Evolutionary conservation across 2,888 invertebrate species (phyloP).

Genomic region (Belgica antarctica): DNA sequence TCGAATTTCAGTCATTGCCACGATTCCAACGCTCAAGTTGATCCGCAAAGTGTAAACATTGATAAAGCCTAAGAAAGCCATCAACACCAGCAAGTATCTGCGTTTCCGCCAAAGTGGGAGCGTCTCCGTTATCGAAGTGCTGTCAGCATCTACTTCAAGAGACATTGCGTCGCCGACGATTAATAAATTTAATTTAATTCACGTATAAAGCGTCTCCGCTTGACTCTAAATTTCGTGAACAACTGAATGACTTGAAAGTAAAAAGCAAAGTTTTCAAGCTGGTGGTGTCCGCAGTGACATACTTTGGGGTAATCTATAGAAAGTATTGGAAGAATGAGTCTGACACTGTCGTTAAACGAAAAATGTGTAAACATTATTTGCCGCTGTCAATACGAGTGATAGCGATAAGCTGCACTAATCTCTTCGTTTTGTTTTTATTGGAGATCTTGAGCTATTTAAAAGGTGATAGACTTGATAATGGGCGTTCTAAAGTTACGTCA

Average conservation of each 20-base stretch:
- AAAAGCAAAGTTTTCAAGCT: too few relatives aligned
- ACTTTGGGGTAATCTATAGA: too few relatives aligned
- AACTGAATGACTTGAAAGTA: too few relatives aligned
- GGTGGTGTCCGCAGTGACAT: too few relatives aligned
- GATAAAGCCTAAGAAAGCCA: constrained; percentile 82
- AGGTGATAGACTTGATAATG: neutral
- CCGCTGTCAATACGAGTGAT: neutral
- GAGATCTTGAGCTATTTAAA: constrained; percentile 16
- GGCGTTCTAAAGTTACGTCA: too few relatives aligned
- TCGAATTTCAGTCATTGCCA: constrained; percentile 81
- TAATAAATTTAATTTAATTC: too few relatives aligned
- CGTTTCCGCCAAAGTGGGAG: constrained; percentile 66
- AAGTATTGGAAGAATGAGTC: too few relatives aligned
- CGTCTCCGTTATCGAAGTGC: neutral
- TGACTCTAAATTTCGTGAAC: too few relatives aligned
- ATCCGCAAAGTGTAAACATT: constrained; percentile 79
- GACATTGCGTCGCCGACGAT: neutral
- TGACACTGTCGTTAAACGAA: too few relatives aligned
- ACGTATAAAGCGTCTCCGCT: too few relatives aligned
- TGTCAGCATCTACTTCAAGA: constrained; percentile 28
- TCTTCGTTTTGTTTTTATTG: neutral
- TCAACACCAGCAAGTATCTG: constrained; percentile 69
- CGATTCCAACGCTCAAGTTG: constrained; percentile 90
- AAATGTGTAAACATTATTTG: neutral
- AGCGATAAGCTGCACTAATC: constrained; percentile 3